These are phyloP conservation scores for Crotophaga sulcirostris DNA, from an alignment of 2,113 vertebrate genomes.

Conservation along the genomic window DNA sequence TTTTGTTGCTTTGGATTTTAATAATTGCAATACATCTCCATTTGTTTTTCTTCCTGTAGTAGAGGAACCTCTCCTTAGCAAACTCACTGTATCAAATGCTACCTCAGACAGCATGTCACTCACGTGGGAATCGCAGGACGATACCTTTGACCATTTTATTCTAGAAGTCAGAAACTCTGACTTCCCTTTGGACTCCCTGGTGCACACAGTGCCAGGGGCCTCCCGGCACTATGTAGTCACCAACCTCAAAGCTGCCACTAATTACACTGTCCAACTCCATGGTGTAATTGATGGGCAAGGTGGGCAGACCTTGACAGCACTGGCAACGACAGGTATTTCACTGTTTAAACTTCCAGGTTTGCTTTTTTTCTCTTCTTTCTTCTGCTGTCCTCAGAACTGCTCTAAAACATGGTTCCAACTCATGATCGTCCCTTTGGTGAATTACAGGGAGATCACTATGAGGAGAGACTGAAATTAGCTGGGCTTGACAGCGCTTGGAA, in stretches of 20 bases:
- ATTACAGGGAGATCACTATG: background rate
- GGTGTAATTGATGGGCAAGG: conserved; percentile 75
- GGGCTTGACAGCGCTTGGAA: background rate
- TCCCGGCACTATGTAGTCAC: conserved; percentile 74
- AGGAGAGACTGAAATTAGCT: background rate
- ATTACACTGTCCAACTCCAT: conserved; percentile 83
- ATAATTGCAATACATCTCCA: conserved; percentile 54
- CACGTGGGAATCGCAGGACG: conserved; percentile 79
- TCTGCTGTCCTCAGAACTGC: conserved; percentile 5
- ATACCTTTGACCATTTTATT: conserved; percentile 85
- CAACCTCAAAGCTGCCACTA: conserved; percentile 80
- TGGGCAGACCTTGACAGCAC: conserved; percentile 75
- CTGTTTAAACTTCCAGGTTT: conserved; percentile 33
- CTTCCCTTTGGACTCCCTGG: conserved; percentile 79
- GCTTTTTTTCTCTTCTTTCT: conserved; percentile 6
- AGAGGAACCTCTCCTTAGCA: conserved; percentile 83
- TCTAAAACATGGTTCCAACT: background rate
- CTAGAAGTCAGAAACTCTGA: conserved; percentile 86
- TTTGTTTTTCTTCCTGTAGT: conserved; percentile 79
- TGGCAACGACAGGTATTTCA: conserved; percentile 83
- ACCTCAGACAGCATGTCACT: conserved; percentile 84
- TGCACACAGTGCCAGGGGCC: conserved; percentile 69
- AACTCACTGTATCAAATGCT: conserved; percentile 84
- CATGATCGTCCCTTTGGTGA: background rate
- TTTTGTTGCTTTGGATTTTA: conserved; percentile 17